Conservation (phyloP, 2,113 vertebrate species). For the Verasper variegatus region DNA sequence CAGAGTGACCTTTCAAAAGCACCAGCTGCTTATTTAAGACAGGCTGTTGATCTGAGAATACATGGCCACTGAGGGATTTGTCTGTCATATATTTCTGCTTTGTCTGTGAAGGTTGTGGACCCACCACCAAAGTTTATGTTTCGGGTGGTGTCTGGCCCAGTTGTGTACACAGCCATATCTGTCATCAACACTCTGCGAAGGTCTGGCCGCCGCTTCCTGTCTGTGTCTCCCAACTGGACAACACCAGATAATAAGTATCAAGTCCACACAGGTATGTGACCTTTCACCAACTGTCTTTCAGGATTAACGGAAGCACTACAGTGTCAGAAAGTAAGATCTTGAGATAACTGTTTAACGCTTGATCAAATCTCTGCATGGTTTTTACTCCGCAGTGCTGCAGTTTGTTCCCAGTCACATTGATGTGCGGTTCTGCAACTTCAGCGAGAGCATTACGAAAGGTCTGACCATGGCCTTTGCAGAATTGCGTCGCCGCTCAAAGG, state of each 20-base stretch:
- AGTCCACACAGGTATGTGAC: constrained; percentile 90
- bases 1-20: constrained; percentile 3
- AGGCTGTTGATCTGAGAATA: background rate
- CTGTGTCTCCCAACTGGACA: constrained; percentile 84
- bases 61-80: background rate
- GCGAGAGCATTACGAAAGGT: constrained; percentile 90
- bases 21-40: constrained; percentile 16
- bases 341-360: background rate
- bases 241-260: constrained; percentile 88
- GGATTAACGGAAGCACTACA: too few relatives aligned
- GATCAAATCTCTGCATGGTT: background rate
- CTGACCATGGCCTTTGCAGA: constrained; percentile 88
- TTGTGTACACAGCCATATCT: constrained; percentile 93
- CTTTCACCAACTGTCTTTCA: background rate
- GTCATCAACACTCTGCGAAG: constrained; percentile 88
- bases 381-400: constrained; percentile 88
- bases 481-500: constrained; percentile 84
- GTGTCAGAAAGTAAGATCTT: background rate
- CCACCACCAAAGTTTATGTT: constrained; percentile 89
- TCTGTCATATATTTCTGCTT: constrained; percentile 13
- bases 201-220: constrained; percentile 84
- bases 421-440: constrained; percentile 91
- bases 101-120: constrained; percentile 85
- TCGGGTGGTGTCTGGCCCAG: constrained; percentile 90
- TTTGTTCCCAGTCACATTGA: constrained; percentile 92